phyloP scores from a whole-genome alignment of 23 tunicate species.

The Ciona savignyi region DNA sequence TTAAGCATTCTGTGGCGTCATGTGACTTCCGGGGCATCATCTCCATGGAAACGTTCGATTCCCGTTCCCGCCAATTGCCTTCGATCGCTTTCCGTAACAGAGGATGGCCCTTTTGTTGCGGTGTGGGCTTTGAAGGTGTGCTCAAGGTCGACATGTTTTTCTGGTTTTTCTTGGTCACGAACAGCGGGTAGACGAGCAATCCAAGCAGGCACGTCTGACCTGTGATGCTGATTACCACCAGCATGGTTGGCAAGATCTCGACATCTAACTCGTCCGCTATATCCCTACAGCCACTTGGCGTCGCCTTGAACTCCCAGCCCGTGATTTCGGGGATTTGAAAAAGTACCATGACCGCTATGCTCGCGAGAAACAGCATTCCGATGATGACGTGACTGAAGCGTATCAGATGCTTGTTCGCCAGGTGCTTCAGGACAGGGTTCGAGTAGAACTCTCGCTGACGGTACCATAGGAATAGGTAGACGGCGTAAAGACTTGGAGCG shows the following conservation, averaged over 20 bases:
- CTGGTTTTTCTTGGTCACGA: slow-evolving; percentile 15
- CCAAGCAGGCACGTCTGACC: slow-evolving; percentile 37
- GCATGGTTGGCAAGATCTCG: slow-evolving; percentile 26
- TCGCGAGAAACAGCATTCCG: slow-evolving; percentile 6
- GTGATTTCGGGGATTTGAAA: slow-evolving; percentile 44
- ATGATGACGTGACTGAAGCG: slow-evolving; percentile 38
- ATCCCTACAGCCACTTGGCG: slow-evolving; percentile 52
- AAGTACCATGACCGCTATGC: slow-evolving; percentile 23
- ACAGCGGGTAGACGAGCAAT: slow-evolving; percentile 51
- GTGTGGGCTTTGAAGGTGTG: neutral
- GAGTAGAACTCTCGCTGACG: slow-evolving; percentile 62
- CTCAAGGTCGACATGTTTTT: neutral
- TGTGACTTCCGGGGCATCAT: neutral
- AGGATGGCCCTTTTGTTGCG: neutral
- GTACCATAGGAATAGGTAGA: slow-evolving; percentile 57
- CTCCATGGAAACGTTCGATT: neutral
- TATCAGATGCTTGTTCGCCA: slow-evolving; percentile 13
- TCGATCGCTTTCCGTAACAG: neutral
- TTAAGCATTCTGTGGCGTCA: neutral
- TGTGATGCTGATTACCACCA: neutral
- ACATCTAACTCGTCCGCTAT: slow-evolving; percentile 32
- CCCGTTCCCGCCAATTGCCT: neutral
- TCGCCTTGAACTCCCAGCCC: slow-evolving; percentile 54
- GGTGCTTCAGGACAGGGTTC: slow-evolving; percentile 12
- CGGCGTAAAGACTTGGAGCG: slow-evolving; percentile 15